These are phyloP conservation scores for Dipodomys ordii DNA, from an alignment of 2,113 vertebrate genomes.

Conservation along the genomic window DNA sequence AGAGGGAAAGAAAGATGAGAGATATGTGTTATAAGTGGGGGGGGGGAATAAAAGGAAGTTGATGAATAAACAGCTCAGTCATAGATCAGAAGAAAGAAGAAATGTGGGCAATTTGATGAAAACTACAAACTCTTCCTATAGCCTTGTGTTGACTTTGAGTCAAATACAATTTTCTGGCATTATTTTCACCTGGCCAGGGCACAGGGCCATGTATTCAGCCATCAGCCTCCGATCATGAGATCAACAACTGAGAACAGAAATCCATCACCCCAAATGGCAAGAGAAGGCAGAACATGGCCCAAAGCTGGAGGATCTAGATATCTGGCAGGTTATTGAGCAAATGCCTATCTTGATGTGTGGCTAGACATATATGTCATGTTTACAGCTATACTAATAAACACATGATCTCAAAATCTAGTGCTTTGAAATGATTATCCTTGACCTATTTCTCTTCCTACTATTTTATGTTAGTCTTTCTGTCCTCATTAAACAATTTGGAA, in stretches of 20 bases:
- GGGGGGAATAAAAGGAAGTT: constrained; percentile 49
- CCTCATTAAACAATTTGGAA: background rate
- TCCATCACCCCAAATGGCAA: background rate
- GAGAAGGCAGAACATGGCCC: background rate
- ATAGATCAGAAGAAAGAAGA: constrained; percentile 11
- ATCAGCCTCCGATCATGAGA: background rate
- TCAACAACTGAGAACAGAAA: background rate
- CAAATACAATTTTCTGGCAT: background rate
- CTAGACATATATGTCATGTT: background rate
- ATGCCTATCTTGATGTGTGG: background rate
- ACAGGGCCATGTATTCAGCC: background rate
- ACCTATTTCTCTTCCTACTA: background rate
- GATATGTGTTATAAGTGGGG: background rate
- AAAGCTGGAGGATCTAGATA: background rate
- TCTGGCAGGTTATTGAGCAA: background rate
- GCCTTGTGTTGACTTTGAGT: constrained; percentile 49
- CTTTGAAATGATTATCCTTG: background rate
- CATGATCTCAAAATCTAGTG: background rate
- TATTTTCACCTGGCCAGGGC: constrained; percentile 12
- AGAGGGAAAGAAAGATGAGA: constrained; percentile 5
- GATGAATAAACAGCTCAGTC: constrained; percentile 18
- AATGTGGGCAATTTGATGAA: background rate
- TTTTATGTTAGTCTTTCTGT: background rate
- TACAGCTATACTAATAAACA: background rate
- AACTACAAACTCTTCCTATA: background rate